Evolutionary conservation across 2,888 invertebrate genomes (phyloP).

Genomic region (Drosophila planitibia): DNA sequence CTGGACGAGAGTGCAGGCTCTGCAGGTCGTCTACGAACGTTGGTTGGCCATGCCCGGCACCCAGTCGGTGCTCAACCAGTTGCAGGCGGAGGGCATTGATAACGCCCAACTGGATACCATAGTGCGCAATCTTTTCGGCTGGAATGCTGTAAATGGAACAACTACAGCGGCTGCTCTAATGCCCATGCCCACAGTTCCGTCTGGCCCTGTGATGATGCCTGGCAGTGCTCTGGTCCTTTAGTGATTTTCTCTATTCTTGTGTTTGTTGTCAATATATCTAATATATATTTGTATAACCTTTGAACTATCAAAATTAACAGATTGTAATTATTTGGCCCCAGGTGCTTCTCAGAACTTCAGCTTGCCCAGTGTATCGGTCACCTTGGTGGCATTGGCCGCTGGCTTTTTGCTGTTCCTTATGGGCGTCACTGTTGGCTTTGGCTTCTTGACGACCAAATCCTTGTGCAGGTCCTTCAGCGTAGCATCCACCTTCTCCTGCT

Average conservation of each 20-base stretch:
- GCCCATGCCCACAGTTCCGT: constrained; percentile 15
- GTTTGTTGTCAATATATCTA: constrained; percentile 40
- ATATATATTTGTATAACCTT: constrained; percentile 63
- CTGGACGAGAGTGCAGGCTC: constrained; percentile 61
- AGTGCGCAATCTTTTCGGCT: constrained; percentile 78
- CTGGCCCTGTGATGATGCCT: constrained; percentile 53
- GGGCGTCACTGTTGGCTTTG: constrained; percentile 64
- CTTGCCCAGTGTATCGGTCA: constrained; percentile 80
- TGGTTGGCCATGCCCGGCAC: constrained; percentile 67
- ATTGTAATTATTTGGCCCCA: constrained; percentile 22
- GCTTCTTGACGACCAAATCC: constrained; percentile 84
- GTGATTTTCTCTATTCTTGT: not conserved
- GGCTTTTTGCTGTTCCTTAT: constrained; percentile 78
- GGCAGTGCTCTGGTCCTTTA: constrained; percentile 19
- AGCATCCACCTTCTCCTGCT: constrained; percentile 84
- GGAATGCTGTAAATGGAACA: constrained; percentile 52
- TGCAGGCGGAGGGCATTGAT: constrained; percentile 76
- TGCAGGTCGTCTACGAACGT: constrained; percentile 79
- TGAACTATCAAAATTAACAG: constrained; percentile 52
- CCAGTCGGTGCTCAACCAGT: constrained; percentile 55
- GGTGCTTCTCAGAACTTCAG: constrained; percentile 76
- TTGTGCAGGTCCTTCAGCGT: constrained; percentile 83
- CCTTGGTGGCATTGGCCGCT: constrained; percentile 78
- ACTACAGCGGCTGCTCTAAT: not conserved
- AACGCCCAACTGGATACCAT: constrained; percentile 68